phyloP scores from a whole-genome alignment of 2,113 vertebrate species.

The Bagarius yarrelli region DNA sequence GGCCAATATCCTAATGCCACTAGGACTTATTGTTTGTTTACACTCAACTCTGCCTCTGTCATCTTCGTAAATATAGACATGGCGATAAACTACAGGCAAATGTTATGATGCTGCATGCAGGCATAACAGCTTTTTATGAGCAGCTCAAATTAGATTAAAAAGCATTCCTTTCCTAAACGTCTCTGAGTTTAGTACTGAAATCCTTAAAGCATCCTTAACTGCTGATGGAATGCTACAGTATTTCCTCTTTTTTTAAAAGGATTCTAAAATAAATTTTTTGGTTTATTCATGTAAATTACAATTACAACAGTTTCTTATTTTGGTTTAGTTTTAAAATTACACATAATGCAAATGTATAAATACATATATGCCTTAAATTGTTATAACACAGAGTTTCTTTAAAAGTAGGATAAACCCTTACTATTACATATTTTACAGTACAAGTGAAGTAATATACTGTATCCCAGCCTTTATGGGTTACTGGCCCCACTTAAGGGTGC shows the following conservation, averaged over 20 bases:
- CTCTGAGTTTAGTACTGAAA: conserved; percentile 50
- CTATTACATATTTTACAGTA: background rate
- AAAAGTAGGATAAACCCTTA: background rate
- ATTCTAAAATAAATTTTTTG: conserved; percentile 42
- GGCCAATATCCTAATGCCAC: background rate
- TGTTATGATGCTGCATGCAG: conserved; percentile 45
- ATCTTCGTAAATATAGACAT: conserved; percentile 18
- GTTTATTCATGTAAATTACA: conserved; percentile 48
- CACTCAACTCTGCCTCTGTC: conserved; percentile 43
- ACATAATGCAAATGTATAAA: conserved; percentile 36
- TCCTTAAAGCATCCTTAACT: conserved; percentile 47
- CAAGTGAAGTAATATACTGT: background rate
- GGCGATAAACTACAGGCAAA: conserved; percentile 58
- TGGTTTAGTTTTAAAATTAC: conserved; percentile 31
- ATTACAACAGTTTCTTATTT: conserved; percentile 28
- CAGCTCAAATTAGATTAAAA: conserved; percentile 57
- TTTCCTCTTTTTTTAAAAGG: conserved; percentile 44
- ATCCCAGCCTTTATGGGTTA: background rate
- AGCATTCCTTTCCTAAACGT: conserved; percentile 54
- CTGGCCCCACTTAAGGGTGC: too few relatives aligned
- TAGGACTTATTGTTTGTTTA: conserved; percentile 8
- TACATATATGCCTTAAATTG: background rate
- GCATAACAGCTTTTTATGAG: conserved; percentile 51
- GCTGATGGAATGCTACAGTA: conserved; percentile 52
- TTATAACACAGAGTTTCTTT: background rate